A percentile compares a stretch with the other conserved stretches of the same genome.
These are phyloP conservation scores for Tholera decimalis DNA, from an alignment of 2,888 invertebrate species.

Conservation along the genomic window DNA sequence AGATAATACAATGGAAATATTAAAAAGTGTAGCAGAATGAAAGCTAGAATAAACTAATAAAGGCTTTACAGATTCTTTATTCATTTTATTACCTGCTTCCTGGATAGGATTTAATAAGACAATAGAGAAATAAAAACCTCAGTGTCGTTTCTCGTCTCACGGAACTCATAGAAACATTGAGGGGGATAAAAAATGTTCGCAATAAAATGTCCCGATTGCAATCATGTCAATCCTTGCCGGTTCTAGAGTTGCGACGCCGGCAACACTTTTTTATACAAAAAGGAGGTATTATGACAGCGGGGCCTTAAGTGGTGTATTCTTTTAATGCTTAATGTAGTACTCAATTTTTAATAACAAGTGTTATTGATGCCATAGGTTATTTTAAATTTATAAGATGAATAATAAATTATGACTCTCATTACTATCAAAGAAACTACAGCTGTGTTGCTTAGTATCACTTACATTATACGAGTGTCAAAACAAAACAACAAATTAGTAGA, in stretches of 20 bases:
- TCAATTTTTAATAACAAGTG: background rate
- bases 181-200: slow-evolving; percentile 5
- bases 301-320: background rate
- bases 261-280: background rate
- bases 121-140: slow-evolving; percentile 15
- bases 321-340: slow-evolving; percentile 2
- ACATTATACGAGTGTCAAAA: background rate
- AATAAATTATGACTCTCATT: background rate
- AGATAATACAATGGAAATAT: slow-evolving; percentile 1
- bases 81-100: slow-evolving; percentile 16
- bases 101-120: slow-evolving; percentile 12
- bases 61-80: background rate
- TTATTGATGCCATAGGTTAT: background rate
- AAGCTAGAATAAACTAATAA: slow-evolving; percentile 10
- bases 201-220: slow-evolving; percentile 19
- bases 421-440: background rate
- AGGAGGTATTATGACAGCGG: background rate
- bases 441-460: background rate
- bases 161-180: slow-evolving; percentile 15
- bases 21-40: background rate
- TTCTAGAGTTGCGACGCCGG: background rate
- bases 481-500: too few species aligned
- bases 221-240: slow-evolving; percentile 26
- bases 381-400: slow-evolving; percentile 7
- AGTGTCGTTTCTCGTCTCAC: slow-evolving; percentile 3